Evolutionary conservation across 2,113 vertebrate species (phyloP).

Genomic region (Chionis minor): DNA sequence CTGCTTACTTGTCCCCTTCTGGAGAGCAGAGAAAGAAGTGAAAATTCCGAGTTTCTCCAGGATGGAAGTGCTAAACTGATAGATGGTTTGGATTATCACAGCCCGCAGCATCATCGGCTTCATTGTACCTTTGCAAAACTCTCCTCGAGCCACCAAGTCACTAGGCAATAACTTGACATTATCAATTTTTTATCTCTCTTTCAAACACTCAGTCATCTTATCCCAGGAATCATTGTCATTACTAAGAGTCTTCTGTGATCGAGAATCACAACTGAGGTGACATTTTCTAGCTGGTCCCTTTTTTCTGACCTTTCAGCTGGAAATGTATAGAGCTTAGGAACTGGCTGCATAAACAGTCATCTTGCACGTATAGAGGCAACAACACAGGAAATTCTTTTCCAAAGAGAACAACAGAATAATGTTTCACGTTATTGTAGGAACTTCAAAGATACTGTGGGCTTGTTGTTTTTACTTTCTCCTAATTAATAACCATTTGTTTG

Average conservation of each 20-base stretch:
- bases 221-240: background rate
- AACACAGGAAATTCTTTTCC: background rate
- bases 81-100: background rate
- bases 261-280: background rate
- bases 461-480: background rate
- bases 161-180: background rate
- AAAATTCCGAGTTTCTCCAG: background rate
- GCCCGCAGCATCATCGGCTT: background rate
- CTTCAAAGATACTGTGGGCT: background rate
- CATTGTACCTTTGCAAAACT: background rate
- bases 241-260: background rate
- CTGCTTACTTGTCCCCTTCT: background rate
- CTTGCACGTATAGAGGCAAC: background rate
- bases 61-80: background rate
- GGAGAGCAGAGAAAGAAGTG: background rate
- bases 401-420: background rate
- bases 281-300: background rate
- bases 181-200: background rate
- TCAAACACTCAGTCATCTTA: background rate
- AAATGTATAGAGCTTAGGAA: background rate
- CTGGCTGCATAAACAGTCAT: background rate
- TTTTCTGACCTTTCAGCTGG: background rate
- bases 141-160: background rate
- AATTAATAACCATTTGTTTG: background rate
- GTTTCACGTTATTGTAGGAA: background rate